Conservation (phyloP, 1,140 invertebrate species). For the Lordiphosa mommai region DNA sequence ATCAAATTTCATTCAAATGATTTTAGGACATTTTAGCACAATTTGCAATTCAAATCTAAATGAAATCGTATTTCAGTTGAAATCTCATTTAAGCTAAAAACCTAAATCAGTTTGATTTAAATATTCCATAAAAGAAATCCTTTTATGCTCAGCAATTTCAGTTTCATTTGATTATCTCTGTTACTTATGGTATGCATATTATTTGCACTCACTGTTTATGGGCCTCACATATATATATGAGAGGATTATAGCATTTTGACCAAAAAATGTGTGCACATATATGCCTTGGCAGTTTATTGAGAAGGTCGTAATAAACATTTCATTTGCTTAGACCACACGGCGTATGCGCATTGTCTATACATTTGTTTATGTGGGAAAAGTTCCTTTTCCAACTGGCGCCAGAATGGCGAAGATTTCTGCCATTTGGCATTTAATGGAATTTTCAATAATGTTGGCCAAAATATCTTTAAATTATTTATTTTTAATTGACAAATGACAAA, state of each 20-base stretch:
- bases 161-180: slow-evolving; percentile 3
- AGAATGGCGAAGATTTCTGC: slow-evolving; percentile 6
- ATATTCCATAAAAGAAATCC: slow-evolving; percentile 1
- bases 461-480: slow-evolving; percentile 39
- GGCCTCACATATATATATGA: slow-evolving; percentile 9
- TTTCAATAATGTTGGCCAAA: slow-evolving; percentile 18
- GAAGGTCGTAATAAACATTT: slow-evolving; percentile 52
- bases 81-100: background rate
- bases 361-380: slow-evolving; percentile 48
- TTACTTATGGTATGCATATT: slow-evolving; percentile 10
- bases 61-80: background rate
- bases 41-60: too few species aligned
- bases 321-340: slow-evolving; percentile 24
- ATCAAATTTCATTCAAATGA: too few species aligned
- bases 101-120: background rate
- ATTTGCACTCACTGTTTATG: slow-evolving; percentile 24
- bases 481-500: slow-evolving; percentile 27
- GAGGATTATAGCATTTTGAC: slow-evolving; percentile 28
- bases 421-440: slow-evolving; percentile 14
- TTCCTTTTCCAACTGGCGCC: too few species aligned
- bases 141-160: slow-evolving; percentile 1
- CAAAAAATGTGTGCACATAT: slow-evolving; percentile 33
- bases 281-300: slow-evolving; percentile 62
- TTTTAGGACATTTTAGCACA: too few species aligned
- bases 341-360: slow-evolving; percentile 46